These are phyloP conservation scores for Syngnathus acus DNA, from an alignment of 2,797 vertebrate genomes.

Conservation along the genomic window DNA sequence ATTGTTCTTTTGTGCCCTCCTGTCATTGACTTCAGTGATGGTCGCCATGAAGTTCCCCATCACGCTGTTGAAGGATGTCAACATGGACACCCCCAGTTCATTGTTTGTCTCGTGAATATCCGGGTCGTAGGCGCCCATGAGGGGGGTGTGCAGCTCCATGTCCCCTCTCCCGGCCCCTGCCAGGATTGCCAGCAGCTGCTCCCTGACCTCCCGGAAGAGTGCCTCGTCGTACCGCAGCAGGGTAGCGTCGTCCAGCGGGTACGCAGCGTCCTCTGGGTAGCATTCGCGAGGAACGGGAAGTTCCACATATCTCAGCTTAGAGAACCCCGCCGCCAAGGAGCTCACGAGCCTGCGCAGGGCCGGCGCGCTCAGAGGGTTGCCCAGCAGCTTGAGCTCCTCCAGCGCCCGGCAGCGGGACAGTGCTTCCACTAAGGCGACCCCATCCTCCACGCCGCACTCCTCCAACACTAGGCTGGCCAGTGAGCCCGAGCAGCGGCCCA, in stretches of 20 bases:
- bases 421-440: slow-evolving; percentile 62
- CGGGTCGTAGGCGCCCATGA: slow-evolving; percentile 83
- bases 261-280: slow-evolving; percentile 74
- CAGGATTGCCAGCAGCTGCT: slow-evolving; percentile 73
- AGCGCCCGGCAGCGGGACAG: slow-evolving; percentile 74
- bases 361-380: slow-evolving; percentile 80
- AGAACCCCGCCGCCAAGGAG: slow-evolving; percentile 67
- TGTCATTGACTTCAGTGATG: slow-evolving; percentile 43
- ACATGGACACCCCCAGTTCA: slow-evolving; percentile 81
- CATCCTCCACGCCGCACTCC: slow-evolving; percentile 82
- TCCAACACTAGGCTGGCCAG: slow-evolving; percentile 77
- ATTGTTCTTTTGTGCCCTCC: slow-evolving; percentile 35
- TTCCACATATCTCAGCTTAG: slow-evolving; percentile 77
- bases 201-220: slow-evolving; percentile 70
- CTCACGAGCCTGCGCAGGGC: slow-evolving; percentile 74
- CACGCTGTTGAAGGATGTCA: slow-evolving; percentile 79
- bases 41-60: slow-evolving; percentile 75
- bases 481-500: slow-evolving; percentile 72
- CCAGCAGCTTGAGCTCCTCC: slow-evolving; percentile 81
- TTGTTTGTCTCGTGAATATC: slow-evolving; percentile 87
- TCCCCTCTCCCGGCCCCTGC: slow-evolving; percentile 69
- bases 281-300: slow-evolving; percentile 88
- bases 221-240: slow-evolving; percentile 73
- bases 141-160: slow-evolving; percentile 77
- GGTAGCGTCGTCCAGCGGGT: slow-evolving; percentile 79